Percentiles rank a stretch among this genome's conserved stretches.
These are phyloP conservation scores for Philereme vetulata DNA, from an alignment of 2,888 invertebrate genomes.

Conservation along the genomic window DNA sequence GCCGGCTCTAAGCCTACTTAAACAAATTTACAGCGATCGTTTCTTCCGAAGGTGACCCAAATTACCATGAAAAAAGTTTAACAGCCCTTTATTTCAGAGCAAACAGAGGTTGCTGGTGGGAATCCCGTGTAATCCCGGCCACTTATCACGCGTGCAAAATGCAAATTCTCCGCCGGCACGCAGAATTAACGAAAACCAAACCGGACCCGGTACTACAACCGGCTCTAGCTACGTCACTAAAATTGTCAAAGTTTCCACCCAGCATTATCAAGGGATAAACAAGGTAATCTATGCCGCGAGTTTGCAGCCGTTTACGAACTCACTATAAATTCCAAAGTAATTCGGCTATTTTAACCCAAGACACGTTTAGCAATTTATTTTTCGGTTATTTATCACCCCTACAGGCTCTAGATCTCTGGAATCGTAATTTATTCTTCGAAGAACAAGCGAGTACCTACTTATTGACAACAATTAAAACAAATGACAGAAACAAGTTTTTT, in stretches of 20 bases:
- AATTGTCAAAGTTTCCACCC: conserved; percentile 77
- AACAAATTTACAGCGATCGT: conserved; percentile 79
- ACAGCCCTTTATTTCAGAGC: conserved; percentile 82
- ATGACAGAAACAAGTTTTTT: background rate
- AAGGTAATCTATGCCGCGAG: conserved; percentile 57
- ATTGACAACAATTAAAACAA: too few species aligned
- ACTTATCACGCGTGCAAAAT: conserved; percentile 84
- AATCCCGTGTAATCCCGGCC: conserved; percentile 81
- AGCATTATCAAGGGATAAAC: conserved; percentile 68
- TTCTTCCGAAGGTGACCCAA: conserved; percentile 81
- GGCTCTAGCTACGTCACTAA: conserved; percentile 61
- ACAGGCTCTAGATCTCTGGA: conserved; percentile 16
- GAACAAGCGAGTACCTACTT: conserved; percentile 9
- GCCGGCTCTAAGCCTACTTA: conserved; percentile 75
- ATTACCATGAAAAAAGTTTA: conserved; percentile 82
- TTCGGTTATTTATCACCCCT: conserved; percentile 39
- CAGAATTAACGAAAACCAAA: conserved; percentile 75
- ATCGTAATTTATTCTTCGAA: conserved; percentile 15
- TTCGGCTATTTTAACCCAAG: conserved; percentile 41
- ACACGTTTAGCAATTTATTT: conserved; percentile 43
- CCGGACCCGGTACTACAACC: conserved; percentile 45
- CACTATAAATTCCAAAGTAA: conserved; percentile 41
- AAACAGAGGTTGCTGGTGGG: conserved; percentile 80
- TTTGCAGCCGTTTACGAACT: conserved; percentile 39
- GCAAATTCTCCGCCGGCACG: conserved; percentile 76